These are phyloP conservation scores for Allobates femoralis DNA, from an alignment of 2,797 vertebrate species.

Conservation along the genomic window DNA sequence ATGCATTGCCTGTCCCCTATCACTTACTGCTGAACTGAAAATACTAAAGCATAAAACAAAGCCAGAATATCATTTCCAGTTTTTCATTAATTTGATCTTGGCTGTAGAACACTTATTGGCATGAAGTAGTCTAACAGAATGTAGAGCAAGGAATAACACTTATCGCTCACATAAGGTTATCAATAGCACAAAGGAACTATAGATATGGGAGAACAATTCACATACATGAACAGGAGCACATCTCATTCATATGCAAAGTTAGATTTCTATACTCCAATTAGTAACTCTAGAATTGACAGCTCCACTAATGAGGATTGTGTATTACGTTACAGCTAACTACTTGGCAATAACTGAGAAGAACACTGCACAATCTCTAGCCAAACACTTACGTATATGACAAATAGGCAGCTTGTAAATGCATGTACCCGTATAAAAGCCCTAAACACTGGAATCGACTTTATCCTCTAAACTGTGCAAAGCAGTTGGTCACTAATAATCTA, in stretches of 20 bases:
- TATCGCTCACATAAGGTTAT: slow-evolving; percentile 1
- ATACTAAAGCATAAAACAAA: slow-evolving; percentile 12
- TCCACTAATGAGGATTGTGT: not conserved
- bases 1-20: slow-evolving; percentile 62
- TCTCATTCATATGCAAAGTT: not conserved
- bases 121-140: not conserved
- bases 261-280: not conserved
- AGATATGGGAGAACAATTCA: not conserved
- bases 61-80: not conserved
- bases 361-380: not conserved
- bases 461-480: slow-evolving; percentile 6
- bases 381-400: not conserved
- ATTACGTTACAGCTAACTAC: not conserved
- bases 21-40: not conserved
- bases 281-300: not conserved
- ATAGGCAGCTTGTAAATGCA: slow-evolving; percentile 41
- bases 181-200: not conserved
- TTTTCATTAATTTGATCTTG: slow-evolving; percentile 14
- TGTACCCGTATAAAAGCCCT: slow-evolving; percentile 44
- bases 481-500: not conserved
- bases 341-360: not conserved
- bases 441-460: not conserved
- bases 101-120: not conserved
- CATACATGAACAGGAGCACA: not conserved
- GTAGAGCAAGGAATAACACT: not conserved